Evolutionary conservation across 2,113 vertebrate species (phyloP), one percentile per base, ranked within the genome.

Genomic region (Ifrita kowaldi): DNA sequence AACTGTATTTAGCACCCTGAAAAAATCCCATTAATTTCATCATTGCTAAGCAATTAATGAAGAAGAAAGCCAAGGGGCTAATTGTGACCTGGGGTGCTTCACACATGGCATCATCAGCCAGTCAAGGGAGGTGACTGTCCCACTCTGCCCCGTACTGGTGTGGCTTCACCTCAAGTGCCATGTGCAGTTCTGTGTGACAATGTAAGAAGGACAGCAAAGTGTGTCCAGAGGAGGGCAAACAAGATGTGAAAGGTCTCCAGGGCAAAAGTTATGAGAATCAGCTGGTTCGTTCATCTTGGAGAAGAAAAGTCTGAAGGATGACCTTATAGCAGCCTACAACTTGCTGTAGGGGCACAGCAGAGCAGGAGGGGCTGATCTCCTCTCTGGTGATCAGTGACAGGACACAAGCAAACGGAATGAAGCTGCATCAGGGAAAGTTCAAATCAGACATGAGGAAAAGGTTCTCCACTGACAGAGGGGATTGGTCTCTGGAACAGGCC

Each of bases 81-180:
- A 12, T 27, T 1, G 0, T 59, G 39, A 26, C 24, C n/a, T 39
- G 21, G 17, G 6, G 7, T 49, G 18, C n/a, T 74, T 18, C 20
- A 9, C n/a, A 20, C 14, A 71, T 0, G 4, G 30, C 24, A 24
- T 5, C 0, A 0, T 16, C 49, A 49, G 28, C 32, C 1, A 3
- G 15, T 24, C 0, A 0, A 81, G 8, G 22, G 37, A 77, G 11
- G 5, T 11, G 26, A 33, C 30, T 81, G 37, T 78, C 26, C 26
- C 14, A 5, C 1, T 57, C 22, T 55, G 33, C 26, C 30, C 16
- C 9, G 22, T 26, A 10, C 19, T 27, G 9, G 15, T 42, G 6
- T 3, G 5, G 6, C 23, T 27, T 11, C 47, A 44, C 23, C 16
- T 84, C 3, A 5, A 75, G 27, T 18, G 28, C 46, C 19, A 7